Evolutionary conservation across 2,797 vertebrate genomes (phyloP).

Genomic region (Spheniscus humboldti): DNA sequence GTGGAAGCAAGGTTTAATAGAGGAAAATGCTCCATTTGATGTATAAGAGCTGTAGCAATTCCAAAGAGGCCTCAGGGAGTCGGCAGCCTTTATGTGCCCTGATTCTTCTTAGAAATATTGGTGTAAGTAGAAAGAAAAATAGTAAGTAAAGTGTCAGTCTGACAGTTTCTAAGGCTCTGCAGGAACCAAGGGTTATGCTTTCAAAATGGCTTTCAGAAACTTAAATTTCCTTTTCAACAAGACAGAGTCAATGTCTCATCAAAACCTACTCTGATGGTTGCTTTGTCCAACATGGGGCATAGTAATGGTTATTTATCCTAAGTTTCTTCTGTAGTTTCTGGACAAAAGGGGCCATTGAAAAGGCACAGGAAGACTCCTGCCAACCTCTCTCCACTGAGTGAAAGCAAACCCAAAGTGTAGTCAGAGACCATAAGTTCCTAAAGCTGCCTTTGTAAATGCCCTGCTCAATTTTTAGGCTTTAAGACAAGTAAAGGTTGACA

Average conservation of each 20-base stretch:
- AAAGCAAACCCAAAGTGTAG: not conserved
- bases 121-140: slow-evolving; percentile 55
- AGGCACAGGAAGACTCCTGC: not conserved
- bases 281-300: not conserved
- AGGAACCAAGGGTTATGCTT: not conserved
- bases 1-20: not conserved
- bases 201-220: not conserved
- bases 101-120: slow-evolving; percentile 18
- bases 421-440: not conserved
- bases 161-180: slow-evolving; percentile 10
- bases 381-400: not conserved
- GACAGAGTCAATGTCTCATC: not conserved
- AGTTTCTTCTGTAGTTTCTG: not conserved
- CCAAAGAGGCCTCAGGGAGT: not conserved
- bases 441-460: not conserved
- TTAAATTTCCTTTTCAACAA: not conserved
- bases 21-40: not conserved
- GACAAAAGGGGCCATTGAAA: not conserved
- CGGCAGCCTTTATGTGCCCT: not conserved
- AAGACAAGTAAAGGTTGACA: not conserved
- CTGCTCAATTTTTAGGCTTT: not conserved
- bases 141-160: slow-evolving; percentile 45
- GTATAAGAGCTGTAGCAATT: not conserved
- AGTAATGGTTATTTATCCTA: not conserved
- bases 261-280: not conserved